Conservation (phyloP, 2,113 vertebrate genomes). For the Diphyllodes magnificus region DNA sequence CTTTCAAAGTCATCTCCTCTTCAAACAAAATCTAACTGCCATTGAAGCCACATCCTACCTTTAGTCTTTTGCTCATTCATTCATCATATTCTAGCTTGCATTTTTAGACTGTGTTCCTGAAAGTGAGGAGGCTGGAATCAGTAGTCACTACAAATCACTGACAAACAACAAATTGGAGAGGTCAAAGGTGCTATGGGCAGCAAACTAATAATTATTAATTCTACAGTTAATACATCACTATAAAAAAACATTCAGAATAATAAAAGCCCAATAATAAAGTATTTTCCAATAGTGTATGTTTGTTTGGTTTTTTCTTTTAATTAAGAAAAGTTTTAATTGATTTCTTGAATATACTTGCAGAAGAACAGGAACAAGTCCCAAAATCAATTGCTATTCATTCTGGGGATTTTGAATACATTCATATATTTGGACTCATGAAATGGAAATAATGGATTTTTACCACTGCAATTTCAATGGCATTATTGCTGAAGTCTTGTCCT, state of each 20-base stretch:
- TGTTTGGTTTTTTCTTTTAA: neutral
- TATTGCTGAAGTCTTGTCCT: neutral
- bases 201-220: neutral
- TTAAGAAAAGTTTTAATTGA: neutral
- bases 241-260: neutral
- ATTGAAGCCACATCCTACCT: neutral
- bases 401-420: neutral
- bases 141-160: neutral
- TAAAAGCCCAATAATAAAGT: neutral
- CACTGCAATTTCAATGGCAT: neutral
- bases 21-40: neutral
- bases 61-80: neutral
- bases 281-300: neutral
- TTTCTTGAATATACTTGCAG: neutral
- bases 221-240: neutral
- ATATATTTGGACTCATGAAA: neutral
- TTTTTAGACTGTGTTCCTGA: neutral
- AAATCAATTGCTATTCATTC: neutral
- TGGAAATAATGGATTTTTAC: neutral
- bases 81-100: neutral
- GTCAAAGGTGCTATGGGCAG: neutral
- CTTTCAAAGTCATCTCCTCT: neutral
- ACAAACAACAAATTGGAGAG: neutral
- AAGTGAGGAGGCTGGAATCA: neutral
- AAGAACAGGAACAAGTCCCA: neutral